Evolutionary conservation across 2,888 invertebrate species (phyloP).

Genomic region (Melangyna quadrimaculata): DNA sequence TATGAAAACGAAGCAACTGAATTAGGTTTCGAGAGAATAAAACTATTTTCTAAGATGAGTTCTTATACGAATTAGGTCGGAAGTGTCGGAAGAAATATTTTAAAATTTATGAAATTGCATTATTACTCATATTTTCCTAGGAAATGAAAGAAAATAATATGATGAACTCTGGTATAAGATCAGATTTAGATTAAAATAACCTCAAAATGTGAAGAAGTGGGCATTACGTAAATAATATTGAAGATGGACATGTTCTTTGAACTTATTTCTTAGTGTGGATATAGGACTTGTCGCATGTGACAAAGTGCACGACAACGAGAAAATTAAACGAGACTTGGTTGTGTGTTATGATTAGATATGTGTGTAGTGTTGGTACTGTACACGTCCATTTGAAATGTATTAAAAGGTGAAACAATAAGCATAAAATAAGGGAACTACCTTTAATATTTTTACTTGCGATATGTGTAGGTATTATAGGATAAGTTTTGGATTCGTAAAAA

Average conservation of each 20-base stretch:
- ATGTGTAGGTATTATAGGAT: no score
- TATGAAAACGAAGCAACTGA: constrained; percentile 29
- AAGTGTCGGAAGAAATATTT: constrained; percentile 43
- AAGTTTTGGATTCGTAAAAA: no score
- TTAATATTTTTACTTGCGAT: no score
- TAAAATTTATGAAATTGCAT: constrained; percentile 24
- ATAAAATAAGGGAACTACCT: no score
- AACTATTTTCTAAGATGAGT: neutral
- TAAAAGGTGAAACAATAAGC: no score
- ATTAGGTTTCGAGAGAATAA: constrained; percentile 4
- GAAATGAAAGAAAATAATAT: constrained; percentile 27
- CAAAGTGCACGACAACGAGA: neutral
- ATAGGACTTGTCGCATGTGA: neutral
- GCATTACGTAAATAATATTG: neutral
- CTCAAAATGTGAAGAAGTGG: neutral
- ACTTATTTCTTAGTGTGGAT: neutral
- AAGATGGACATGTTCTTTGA: neutral
- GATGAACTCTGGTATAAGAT: constrained; percentile 5
- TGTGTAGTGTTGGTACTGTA: no score
- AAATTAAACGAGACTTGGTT: neutral
- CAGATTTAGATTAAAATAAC: constrained; percentile 23
- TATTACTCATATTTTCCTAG: constrained; percentile 23
- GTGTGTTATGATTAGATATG: neutral
- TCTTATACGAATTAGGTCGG: constrained; percentile 28
- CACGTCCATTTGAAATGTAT: no score